Evolutionary conservation across 2,888 invertebrate species (phyloP).

Genomic region (Dasysyrphus tricinctus): DNA sequence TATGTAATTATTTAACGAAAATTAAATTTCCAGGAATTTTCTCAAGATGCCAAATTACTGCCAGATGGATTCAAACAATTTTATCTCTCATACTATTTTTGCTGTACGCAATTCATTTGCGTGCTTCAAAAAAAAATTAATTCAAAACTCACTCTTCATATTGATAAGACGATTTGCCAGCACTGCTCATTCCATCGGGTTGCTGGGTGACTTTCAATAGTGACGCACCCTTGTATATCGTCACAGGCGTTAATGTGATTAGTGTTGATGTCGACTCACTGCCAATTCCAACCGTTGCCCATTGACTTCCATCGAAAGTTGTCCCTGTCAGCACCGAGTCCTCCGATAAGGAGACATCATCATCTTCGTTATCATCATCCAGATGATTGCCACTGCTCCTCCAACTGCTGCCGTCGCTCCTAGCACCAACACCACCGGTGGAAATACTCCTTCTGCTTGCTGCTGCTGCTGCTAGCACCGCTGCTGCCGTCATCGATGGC

Average conservation of each 20-base stretch:
- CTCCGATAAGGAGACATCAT: constrained; percentile 67
- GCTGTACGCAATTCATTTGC: neutral
- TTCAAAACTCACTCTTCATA: constrained; percentile 80
- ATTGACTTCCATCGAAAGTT: constrained; percentile 51
- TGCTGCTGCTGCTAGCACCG: constrained; percentile 22
- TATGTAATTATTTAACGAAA: too few species aligned
- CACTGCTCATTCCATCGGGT: constrained; percentile 77
- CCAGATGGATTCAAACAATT: neutral
- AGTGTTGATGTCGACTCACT: constrained; percentile 80
- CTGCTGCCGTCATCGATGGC: constrained; percentile 55
- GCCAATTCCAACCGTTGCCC: constrained; percentile 32
- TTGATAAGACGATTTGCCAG: constrained; percentile 79
- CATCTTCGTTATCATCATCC: constrained; percentile 66
- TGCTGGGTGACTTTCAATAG: constrained; percentile 80
- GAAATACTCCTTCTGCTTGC: constrained; percentile 18
- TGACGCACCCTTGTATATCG: constrained; percentile 83
- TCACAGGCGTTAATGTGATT: constrained; percentile 83
- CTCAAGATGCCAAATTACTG: too few species aligned
- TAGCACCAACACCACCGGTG: neutral
- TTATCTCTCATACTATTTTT: neutral
- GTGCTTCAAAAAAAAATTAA: neutral
- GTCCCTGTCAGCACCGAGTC: constrained; percentile 44
- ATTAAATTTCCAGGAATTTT: too few species aligned
- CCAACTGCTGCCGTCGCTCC: neutral
- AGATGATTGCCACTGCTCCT: constrained; percentile 46